Conservation (phyloP, 2,113 vertebrate species). For the Lophochroa leadbeateri region DNA sequence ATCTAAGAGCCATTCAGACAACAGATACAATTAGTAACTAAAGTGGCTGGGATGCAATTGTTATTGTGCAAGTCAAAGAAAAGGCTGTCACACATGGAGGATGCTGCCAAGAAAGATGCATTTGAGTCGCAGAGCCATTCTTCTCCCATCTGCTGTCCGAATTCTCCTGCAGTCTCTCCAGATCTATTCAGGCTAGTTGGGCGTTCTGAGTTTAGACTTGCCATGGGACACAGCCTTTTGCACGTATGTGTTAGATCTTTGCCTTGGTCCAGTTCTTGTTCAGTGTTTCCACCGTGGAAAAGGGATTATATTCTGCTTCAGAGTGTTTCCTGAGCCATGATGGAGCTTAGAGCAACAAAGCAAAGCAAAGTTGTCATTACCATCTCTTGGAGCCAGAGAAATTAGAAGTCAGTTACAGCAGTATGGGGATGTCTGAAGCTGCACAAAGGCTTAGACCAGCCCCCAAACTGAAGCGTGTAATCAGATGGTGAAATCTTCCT, state of each 20-base stretch:
- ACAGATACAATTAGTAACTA: constrained; percentile 15
- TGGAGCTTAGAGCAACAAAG: background rate
- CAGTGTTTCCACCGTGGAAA: background rate
- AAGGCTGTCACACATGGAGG: background rate
- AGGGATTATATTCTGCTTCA: background rate
- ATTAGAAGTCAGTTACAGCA: background rate
- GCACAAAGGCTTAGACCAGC: background rate
- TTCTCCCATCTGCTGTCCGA: background rate
- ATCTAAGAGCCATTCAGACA: constrained; percentile 42
- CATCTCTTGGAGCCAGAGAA: background rate
- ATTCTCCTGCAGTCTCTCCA: background rate
- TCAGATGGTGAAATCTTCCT: background rate
- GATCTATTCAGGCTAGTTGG: background rate
- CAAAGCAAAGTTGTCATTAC: background rate
- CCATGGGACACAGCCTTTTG: background rate
- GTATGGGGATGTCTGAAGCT: background rate
- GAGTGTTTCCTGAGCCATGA: background rate
- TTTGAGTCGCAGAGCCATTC: background rate
- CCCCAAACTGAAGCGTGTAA: accelerated
- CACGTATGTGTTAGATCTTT: background rate
- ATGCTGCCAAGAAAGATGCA: background rate
- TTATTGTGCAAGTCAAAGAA: constrained; percentile 34
- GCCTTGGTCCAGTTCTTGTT: background rate
- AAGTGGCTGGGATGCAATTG: background rate
- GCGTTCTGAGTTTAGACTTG: background rate